Evolutionary conservation across 2,113 vertebrate genomes (phyloP).

Genomic region (Coptodon rendalli): DNA sequence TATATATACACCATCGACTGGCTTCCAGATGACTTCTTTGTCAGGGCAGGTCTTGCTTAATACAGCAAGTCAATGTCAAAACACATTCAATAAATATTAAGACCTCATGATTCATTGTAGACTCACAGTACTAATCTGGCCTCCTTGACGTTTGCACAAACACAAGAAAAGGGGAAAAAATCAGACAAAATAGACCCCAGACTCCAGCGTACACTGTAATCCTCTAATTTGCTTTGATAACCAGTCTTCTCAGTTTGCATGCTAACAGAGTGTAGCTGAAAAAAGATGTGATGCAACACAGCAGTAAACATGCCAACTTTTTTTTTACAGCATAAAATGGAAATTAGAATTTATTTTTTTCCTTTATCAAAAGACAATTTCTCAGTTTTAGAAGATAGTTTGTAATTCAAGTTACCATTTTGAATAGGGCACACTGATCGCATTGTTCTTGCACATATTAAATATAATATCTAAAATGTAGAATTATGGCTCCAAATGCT

Average conservation of each 20-base stretch:
- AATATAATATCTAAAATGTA: neutral
- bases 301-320: neutral
- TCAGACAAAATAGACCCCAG: neutral
- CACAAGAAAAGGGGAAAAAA: rapidly evolving
- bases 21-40: neutral
- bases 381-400: neutral
- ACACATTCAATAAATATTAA: neutral
- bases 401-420: neutral
- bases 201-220: neutral
- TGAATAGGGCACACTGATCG: neutral
- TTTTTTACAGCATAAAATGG: neutral
- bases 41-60: neutral
- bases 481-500: neutral
- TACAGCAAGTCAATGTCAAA: neutral
- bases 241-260: neutral
- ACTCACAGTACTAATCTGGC: neutral
- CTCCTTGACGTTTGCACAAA: neutral
- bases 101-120: neutral
- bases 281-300: neutral
- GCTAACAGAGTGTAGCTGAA: neutral
- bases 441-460: neutral
- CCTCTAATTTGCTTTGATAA: neutral
- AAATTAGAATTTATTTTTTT: rapidly evolving
- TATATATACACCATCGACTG: neutral
- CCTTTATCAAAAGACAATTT: neutral